Evolutionary conservation across 1,140 invertebrate genomes (phyloP), one percentile per base, ranked within the genome.

Genomic region (Acromyrmex charruanus): DNA sequence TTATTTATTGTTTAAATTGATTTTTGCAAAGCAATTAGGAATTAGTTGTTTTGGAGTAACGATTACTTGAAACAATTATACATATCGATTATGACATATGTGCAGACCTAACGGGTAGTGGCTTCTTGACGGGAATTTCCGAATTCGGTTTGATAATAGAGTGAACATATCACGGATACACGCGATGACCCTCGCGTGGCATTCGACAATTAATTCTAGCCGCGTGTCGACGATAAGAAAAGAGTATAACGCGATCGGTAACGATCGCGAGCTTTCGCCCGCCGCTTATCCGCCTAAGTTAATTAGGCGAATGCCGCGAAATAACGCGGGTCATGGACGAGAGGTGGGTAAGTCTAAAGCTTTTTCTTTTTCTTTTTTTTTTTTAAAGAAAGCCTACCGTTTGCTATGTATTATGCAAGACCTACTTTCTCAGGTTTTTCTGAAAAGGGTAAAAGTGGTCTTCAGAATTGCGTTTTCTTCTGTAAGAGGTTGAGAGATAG

Each of bases 261-360:
- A 72, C 69, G 55, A 84, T 84, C 55, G 69, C 44, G 39, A 84
- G 69, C 68, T 84, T 75, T 61, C 80, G 69, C 53, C 25, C 55
- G 55, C 39, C 55, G 80, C 68, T 82, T 82, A 82, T 82, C 80
- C 68, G 28, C 66, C 69, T 82, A 82, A 75, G 69, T 84, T 84
- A 84, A 84, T 84, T 75, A 84, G 53, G 25, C 53, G 35, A 82
- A 74, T 14, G 35, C 53, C 35, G 44, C 28, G 55, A 84, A 84
- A 63, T 84, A 84, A 84, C 69, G 69, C 58, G 69, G 80, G 80
- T 84, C 80, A 84, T 12, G 80, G 80, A 84, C 80, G 10, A 81
- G n/a, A 84, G 39, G 63, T 74, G 28, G 35, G 21, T 5, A n/a
- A 44, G 12, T 14, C 55, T 28, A 7, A 81, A 44, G 39, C 18